These are phyloP conservation scores for Brachirus orientalis DNA, from an alignment of 2,113 vertebrate species.

Conservation along the genomic window DNA sequence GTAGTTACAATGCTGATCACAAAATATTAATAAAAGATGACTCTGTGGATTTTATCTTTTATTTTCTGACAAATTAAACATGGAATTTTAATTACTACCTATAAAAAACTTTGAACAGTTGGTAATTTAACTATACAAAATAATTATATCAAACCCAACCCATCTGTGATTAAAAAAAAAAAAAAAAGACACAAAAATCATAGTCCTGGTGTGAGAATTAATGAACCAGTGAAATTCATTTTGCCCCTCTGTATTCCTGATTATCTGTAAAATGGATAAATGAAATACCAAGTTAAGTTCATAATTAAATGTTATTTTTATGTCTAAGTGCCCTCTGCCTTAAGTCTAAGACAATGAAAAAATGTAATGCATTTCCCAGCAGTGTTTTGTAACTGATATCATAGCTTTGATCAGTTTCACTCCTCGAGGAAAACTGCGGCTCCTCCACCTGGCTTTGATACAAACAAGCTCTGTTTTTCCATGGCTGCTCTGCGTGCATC, in stretches of 20 bases:
- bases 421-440: conserved; percentile 88
- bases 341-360: too few relatives aligned
- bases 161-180: conserved; percentile 10
- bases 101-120: neutral
- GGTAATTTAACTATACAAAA: neutral
- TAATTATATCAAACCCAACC: conserved; percentile 14
- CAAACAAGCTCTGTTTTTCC: conserved; percentile 88
- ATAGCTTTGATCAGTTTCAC: conserved; percentile 46
- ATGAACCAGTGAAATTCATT: neutral
- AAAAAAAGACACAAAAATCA: neutral
- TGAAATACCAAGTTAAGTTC: too few relatives aligned
- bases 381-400: too few relatives aligned
- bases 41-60: conserved; percentile 19
- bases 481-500: conserved; percentile 68
- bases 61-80: neutral
- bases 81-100: conserved; percentile 6
- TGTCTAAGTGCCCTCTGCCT: too few relatives aligned
- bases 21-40: conserved; percentile 5
- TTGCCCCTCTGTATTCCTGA: conserved; percentile 10
- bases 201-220: conserved; percentile 7
- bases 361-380: too few relatives aligned
- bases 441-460: conserved; percentile 92
- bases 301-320: too few relatives aligned
- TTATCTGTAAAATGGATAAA: too few relatives aligned
- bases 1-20: neutral